Evolutionary conservation across 2,888 invertebrate genomes (phyloP), one percentile per base, ranked within the genome.

Genomic region (Amphimallon solstitiale): DNA sequence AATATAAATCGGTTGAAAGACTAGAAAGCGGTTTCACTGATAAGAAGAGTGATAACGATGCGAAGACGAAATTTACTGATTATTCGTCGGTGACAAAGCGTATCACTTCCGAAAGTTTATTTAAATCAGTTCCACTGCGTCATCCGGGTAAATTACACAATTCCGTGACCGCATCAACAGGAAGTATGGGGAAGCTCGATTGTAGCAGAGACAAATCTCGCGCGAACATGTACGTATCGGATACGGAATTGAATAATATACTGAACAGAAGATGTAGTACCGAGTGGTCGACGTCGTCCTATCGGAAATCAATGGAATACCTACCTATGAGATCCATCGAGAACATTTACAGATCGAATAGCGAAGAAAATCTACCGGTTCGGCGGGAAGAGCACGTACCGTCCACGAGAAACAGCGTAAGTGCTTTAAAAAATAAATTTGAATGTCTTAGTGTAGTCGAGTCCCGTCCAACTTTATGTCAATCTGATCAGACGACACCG

Each of bases 401-500:
- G 15, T 12, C 60, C 43, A 48, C 49, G 12, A 34, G 40, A 21
- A 38, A 38, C 43, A 49, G 63, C 35, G 67, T 67, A 67, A 67
- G 67, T 67, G 63, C 59, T 38, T 38, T 67, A 56, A 62, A 67
- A 62, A 48, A 56, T 67, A 65, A 59, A 14, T 37, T 65, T 56
- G 64, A 56, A 65, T 56, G 56, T 56, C 12, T 59, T 56, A 48
- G 56, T 59, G 64, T 63, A 54, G 64, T 59, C 17, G 48, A 56
- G 46, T 59, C 43, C 17, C 38, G 56, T 43, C 56, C 56, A 10
- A 14, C 51, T 17, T n/a, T n/a, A n/a, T 12, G 10, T 43, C 37
- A 40, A 15, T 23, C 2, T 6, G 19, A 38, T 54, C 2, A 9
- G 23, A n/a, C 9, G 5, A 19, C 23, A 14, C n/a, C 19, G n/a